Evolutionary conservation across 2,888 invertebrate genomes (phyloP).

Genomic region (Nematopogon swammerdamellus): DNA sequence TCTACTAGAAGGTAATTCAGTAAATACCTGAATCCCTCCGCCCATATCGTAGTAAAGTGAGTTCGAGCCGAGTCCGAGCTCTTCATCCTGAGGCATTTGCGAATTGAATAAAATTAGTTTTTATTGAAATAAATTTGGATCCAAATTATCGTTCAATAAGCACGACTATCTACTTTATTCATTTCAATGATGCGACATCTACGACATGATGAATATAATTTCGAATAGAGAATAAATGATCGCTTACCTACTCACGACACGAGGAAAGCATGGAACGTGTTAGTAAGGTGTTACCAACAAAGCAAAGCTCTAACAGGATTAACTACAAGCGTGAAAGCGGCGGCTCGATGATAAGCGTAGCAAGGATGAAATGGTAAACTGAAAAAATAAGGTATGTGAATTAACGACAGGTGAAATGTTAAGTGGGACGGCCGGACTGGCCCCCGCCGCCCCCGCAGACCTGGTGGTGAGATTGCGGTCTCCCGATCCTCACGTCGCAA

Average conservation of each 20-base stretch:
- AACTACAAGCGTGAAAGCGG: neutral
- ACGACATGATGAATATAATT: neutral
- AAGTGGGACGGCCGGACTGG: neutral
- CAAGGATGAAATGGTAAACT: conserved; percentile 20
- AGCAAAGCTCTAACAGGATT: conserved; percentile 1
- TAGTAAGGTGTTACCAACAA: neutral
- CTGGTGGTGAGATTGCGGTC: conserved; percentile 32
- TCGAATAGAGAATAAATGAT: neutral
- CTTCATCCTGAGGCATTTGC: conserved; percentile 54
- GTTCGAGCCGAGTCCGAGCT: conserved; percentile 51
- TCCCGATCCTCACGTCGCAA: neutral
- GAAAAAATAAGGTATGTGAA: conserved; percentile 26
- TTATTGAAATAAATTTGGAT: no score
- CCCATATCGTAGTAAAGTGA: conserved; percentile 55
- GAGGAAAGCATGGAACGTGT: neutral
- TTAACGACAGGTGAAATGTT: neutral
- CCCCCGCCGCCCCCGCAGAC: conserved; percentile 2
- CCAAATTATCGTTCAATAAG: no score
- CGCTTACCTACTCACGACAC: neutral
- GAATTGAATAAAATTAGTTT: conserved; percentile 43
- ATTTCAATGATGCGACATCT: conserved; percentile 5
- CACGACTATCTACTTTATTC: no score
- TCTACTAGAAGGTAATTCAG: neutral
- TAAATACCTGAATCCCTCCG: conserved; percentile 51
- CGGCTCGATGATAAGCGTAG: conserved; percentile 2